Percentiles rank a stretch among this genome's conserved stretches.
phyloP scores from a whole-genome alignment of 2,113 vertebrate genomes.

The Pachycephala philippinensis region DNA sequence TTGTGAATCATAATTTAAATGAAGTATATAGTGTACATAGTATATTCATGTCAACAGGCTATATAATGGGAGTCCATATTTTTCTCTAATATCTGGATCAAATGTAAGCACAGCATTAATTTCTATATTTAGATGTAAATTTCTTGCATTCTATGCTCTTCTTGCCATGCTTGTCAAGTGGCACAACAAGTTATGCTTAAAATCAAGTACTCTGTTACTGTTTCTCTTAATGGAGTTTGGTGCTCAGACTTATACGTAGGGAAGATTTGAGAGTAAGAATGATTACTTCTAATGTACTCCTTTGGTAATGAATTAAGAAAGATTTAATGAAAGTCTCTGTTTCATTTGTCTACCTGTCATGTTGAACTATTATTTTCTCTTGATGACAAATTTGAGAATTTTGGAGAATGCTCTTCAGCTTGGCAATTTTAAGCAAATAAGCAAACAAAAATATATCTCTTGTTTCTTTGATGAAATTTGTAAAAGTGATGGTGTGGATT shows the following conservation, averaged over 20 bases:
- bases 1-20: not conserved
- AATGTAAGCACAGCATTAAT: not conserved
- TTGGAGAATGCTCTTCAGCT: not conserved
- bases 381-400: slow-evolving; percentile 18
- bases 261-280: not conserved
- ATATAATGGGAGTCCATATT: not conserved
- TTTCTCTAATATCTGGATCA: not conserved
- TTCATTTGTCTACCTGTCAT: slow-evolving; percentile 34
- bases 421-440: not conserved
- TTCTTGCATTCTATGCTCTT: not conserved
- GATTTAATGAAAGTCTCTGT: slow-evolving; percentile 27
- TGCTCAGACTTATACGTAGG: not conserved
- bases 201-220: not conserved
- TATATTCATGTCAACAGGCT: not conserved
- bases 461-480: not conserved
- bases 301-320: slow-evolving; percentile 27
- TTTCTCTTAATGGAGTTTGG: not conserved
- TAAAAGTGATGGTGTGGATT: not conserved
- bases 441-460: not conserved
- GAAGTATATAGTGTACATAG: not conserved
- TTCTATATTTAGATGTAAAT: not conserved
- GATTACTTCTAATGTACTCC: not conserved
- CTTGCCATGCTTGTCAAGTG: not conserved
- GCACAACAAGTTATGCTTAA: not conserved
- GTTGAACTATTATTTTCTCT: slow-evolving; percentile 29